phyloP scores from a whole-genome alignment of 2,797 vertebrate species.

The Lemur catta region DNA sequence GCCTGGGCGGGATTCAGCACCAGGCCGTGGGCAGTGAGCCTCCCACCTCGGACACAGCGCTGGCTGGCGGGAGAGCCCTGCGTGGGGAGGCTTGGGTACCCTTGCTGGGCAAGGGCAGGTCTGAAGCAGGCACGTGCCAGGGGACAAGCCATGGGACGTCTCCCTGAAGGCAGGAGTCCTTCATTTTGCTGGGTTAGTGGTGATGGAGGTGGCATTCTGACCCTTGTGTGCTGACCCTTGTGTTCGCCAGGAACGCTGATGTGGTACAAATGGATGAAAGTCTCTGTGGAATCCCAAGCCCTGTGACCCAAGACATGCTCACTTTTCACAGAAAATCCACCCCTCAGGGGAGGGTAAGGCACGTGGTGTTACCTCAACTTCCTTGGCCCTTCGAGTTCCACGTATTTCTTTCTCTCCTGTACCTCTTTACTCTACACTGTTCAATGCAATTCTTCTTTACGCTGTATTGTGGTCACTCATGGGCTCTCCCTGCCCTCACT shows the following conservation, averaged over 20 bases:
- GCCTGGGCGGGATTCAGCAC: fast-evolving
- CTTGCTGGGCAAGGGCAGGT: fast-evolving
- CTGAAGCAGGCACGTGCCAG: fast-evolving
- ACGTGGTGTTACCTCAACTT: fast-evolving
- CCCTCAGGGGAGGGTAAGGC: fast-evolving
- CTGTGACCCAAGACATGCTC: fast-evolving
- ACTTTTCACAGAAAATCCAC: fast-evolving
- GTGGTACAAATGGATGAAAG: fast-evolving
- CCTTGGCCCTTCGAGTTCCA: too few species aligned
- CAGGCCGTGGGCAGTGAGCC: fast-evolving
- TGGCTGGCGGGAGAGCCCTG: fast-evolving
- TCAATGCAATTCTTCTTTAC: too few species aligned
- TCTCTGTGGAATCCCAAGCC: fast-evolving
- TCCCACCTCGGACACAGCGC: fast-evolving
- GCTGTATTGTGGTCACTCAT: fast-evolving
- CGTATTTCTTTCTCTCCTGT: neutral
- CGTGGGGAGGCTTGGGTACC: fast-evolving
- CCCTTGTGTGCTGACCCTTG: neutral
- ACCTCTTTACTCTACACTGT: neutral
- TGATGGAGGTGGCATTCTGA: neutral
- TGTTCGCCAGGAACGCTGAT: fast-evolving
- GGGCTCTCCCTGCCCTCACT: fast-evolving
- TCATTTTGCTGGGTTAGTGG: neutral
- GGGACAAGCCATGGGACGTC: fast-evolving
- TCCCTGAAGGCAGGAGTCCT: neutral